Evolutionary conservation across 2,113 vertebrate species (phyloP).

Genomic region (Bucco capensis): DNA sequence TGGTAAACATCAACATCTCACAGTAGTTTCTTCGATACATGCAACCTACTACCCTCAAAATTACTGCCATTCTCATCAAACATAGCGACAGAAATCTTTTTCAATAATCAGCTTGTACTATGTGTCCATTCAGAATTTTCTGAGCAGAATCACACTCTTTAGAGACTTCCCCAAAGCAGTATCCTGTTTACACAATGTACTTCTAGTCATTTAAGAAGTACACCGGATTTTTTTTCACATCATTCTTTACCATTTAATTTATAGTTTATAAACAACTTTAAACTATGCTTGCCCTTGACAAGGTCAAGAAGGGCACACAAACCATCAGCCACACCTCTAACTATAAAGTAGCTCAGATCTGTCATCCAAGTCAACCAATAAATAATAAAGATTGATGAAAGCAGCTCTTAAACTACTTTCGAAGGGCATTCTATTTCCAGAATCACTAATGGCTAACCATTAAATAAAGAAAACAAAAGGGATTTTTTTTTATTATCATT

Average conservation of each 20-base stretch:
- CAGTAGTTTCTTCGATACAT: not conserved
- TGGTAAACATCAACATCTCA: not conserved
- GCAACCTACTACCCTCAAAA: not conserved
- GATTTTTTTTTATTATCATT: not conserved
- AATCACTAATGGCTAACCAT: slow-evolving; percentile 50
- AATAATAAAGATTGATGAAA: slow-evolving; percentile 69
- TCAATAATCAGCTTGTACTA: not conserved
- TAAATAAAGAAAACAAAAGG: slow-evolving; percentile 57
- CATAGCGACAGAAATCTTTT: not conserved
- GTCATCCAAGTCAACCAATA: slow-evolving; percentile 63
- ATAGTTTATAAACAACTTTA: slow-evolving; percentile 71
- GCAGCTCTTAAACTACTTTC: slow-evolving; percentile 55
- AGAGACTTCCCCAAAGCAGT: not conserved
- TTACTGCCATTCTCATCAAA: not conserved
- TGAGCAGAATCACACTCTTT: not conserved
- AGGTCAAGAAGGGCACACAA: slow-evolving; percentile 62
- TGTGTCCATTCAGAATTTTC: not conserved
- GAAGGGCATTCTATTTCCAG: slow-evolving; percentile 57
- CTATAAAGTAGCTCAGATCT: slow-evolving; percentile 66
- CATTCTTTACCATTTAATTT: slow-evolving; percentile 61
- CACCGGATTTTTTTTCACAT: slow-evolving; percentile 58
- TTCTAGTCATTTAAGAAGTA: slow-evolving; percentile 59
- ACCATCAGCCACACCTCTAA: slow-evolving; percentile 64
- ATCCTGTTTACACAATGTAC: slow-evolving; percentile 59
- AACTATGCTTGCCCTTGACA: slow-evolving; percentile 65